Evolutionary conservation across 1,140 invertebrate genomes (phyloP), one percentile per base, ranked within the genome.

Genomic region (Wasmannia auropunctata): DNA sequence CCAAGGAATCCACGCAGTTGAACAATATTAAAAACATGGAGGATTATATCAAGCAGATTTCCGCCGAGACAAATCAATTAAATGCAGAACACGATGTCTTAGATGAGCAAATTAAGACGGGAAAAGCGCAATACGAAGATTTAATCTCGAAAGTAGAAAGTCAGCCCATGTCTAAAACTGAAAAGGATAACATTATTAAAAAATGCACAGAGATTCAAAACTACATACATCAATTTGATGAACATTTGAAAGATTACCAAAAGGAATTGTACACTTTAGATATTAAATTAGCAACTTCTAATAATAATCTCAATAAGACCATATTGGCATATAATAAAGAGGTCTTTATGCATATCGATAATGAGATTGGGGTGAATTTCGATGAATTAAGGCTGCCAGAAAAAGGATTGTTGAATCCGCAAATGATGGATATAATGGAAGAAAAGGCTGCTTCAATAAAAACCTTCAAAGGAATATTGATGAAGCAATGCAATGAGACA

Each of bases 381-480:
- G 81, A 92, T 46, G 86, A 93, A n/a, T 79, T 93, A 22, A 89
- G 88, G 31, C 86, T 94, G 31, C 93, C 93, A 28, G 92, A 93
- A 74, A 91, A 84, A 25, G 88, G 87, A 70, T 72, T 93, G 22
- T 75, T 87, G 14, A 46, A 88, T 79, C 37, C 83, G 4, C 49
- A 92, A n/a, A 86, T 92, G 72, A 91, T 91, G 31, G 81, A 89
- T 19, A 19, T 63, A 37, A 56, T 94, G 63, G 65, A 88, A n/a
- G 40, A 46, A 19, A 93, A 91, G 72, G 74, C 62, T n/a, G 74
- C 22, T 31, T 79, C 87, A n/a, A 91, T 92, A 80, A 81, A 77
- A n/a, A 56, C 63, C 2, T 81, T 92, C 2, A 93, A 90, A 54
- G 85, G 92, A 54, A 63, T 60, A 19, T 76, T 88, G 16, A 88